phyloP scores from a whole-genome alignment of 1,140 invertebrate genomes.

The Meloidogyne floridensis region DNA sequence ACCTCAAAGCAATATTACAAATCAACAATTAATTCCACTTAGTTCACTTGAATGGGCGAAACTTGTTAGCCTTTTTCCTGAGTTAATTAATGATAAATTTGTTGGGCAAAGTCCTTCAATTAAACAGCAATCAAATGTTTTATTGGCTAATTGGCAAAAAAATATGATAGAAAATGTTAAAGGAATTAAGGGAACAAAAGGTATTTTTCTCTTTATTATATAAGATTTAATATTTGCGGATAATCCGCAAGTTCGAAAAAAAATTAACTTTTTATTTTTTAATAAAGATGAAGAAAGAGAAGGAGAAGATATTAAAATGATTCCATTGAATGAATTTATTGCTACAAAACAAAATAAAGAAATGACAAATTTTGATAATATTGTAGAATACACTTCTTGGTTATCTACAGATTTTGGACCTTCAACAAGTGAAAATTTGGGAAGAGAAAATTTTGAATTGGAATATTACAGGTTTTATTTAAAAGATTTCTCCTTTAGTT shows the following conservation, averaged over 20 bases:
- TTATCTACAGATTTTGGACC: not conserved
- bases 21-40: not conserved
- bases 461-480: constrained; percentile 17
- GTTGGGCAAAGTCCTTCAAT: not conserved
- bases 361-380: not conserved
- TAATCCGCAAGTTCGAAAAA: too few relatives aligned
- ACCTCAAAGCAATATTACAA: not conserved
- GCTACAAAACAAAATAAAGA: not conserved
- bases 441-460: not conserved
- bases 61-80: constrained; percentile 13
- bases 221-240: not conserved
- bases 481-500: not conserved
- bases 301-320: not conserved
- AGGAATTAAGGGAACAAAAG: not conserved
- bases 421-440: not conserved
- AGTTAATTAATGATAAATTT: not conserved
- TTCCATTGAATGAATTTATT: not conserved
- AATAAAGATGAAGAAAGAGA: not conserved
- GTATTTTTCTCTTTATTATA: too few relatives aligned
- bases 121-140: not conserved
- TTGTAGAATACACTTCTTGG: not conserved
- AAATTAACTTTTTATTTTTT: not conserved
- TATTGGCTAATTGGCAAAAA: not conserved
- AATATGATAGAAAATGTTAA: not conserved
- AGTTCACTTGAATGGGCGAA: constrained; percentile 10